Conservation (phyloP, 2,888 invertebrate species). For the Anthophora plumipes region DNA sequence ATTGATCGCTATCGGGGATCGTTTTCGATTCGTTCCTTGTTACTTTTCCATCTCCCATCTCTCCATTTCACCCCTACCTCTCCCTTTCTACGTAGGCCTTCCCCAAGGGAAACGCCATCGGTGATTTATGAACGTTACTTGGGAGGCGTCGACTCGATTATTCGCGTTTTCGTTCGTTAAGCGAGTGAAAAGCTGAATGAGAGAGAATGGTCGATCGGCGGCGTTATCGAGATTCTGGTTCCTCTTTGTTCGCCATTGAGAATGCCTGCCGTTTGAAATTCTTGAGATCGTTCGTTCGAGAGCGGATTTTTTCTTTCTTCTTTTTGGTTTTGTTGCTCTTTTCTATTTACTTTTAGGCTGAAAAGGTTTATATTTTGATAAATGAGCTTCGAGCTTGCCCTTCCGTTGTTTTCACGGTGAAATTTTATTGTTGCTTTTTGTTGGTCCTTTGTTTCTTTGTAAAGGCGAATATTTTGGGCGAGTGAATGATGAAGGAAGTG, state of each 20-base stretch:
- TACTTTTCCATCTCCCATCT: slow-evolving; percentile 2
- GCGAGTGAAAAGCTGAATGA: background rate
- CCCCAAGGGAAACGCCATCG: background rate
- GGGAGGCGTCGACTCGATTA: slow-evolving; percentile 18
- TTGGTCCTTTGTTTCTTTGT: background rate
- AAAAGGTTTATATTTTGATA: slow-evolving; percentile 1
- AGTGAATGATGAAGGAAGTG: too few species aligned
- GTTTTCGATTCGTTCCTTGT: slow-evolving; percentile 38
- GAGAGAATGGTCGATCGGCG: background rate
- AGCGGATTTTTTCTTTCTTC: background rate
- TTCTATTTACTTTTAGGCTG: background rate
- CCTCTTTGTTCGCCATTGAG: background rate
- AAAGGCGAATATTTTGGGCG: too few species aligned
- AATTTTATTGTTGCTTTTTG: too few species aligned
- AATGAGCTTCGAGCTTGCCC: background rate
- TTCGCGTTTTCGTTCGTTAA: slow-evolving; percentile 12
- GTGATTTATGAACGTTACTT: slow-evolving; percentile 67
- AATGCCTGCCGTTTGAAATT: background rate
- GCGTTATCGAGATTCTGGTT: background rate
- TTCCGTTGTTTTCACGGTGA: background rate
- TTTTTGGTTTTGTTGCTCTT: background rate
- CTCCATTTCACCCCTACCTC: too few species aligned
- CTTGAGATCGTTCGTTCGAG: background rate
- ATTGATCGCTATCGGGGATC: slow-evolving; percentile 70
- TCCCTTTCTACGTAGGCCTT: too few species aligned